These are phyloP conservation scores for Rhingia campestris DNA, from an alignment of 2,888 invertebrate genomes.

Conservation along the genomic window DNA sequence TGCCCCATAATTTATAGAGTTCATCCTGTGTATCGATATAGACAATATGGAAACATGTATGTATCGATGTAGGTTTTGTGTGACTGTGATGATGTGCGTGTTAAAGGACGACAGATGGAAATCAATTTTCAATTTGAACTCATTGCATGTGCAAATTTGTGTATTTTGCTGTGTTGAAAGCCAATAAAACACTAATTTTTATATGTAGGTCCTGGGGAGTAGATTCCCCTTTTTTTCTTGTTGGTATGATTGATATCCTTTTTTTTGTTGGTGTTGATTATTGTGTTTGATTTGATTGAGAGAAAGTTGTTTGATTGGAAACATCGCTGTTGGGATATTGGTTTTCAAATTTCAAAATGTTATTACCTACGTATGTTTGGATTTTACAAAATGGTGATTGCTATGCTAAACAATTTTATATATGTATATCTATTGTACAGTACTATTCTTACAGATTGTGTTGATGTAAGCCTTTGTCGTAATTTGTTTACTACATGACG, in stretches of 20 bases:
- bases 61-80: neutral
- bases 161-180: conserved; percentile 29
- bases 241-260: neutral
- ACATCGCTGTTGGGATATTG: neutral
- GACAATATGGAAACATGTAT: neutral
- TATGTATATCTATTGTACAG: too few species aligned
- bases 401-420: too few species aligned
- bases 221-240: neutral
- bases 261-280: conserved; percentile 12
- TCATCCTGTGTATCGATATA: conserved; percentile 38
- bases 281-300: conserved; percentile 13
- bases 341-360: too few species aligned
- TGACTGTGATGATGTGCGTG: conserved; percentile 7
- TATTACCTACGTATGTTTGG: too few species aligned
- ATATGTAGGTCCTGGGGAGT: conserved; percentile 1
- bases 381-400: too few species aligned
- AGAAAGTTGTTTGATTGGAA: conserved; percentile 13
- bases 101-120: conserved; percentile 57
- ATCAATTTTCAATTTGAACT: conserved; percentile 57
- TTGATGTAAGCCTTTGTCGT: too few species aligned
- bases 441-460: too few species aligned
- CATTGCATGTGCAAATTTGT: conserved; percentile 25
- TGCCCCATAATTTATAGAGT: conserved; percentile 66
- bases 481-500: too few species aligned
- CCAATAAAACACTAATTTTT: conserved; percentile 37